Evolutionary conservation across 2,113 vertebrate species (phyloP), one percentile per base, ranked within the genome.

Genomic region (Bungarus multicinctus): DNA sequence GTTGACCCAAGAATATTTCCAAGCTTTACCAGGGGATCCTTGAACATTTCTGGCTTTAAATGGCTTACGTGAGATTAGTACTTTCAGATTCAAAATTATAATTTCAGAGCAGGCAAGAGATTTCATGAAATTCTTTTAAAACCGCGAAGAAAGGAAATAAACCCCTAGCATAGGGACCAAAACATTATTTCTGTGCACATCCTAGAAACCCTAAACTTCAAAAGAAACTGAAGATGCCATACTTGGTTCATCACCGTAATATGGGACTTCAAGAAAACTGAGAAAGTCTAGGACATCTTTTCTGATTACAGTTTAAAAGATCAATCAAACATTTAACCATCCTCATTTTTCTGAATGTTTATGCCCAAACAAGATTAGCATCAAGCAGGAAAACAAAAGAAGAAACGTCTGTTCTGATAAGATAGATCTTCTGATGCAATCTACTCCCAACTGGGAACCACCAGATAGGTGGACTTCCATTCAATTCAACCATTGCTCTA

Each of bases 341-440:
- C 12, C 20, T 30, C 9, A 55, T 55, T 87, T 30, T 90, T 47
- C n/a, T 45, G 23, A 85, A 85, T 89, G 22, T 58, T 22, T 0
- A 22, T 87, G 89, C 45, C 34, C 91, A 30, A 47, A 23, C 34
- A 18, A 92, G 93, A 10, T 89, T 91, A 74, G 18, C 93, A 89
- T 47, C 23, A 93, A 92, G 23, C n/a, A 81, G 89, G 95, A 95
- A 94, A 55, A 87, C 60, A 95, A 93, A 88, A 93, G 89, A 89
- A 96, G 96, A 94, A 53, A 94, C 94, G 85, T 50, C 93, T 34
- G 89, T 87, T 89, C 53, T 93, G 93, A 89, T 88, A 95, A 90
- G 39, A 0, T 94, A 92, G 93, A 90, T 93, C 94, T 87, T 96
- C 39, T 90, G 90, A 95, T 64, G 85, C 45, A 50, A 2, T 23